phyloP scores from a whole-genome alignment of 1,140 invertebrate genomes.

The Mactra quadrangularis region DNA sequence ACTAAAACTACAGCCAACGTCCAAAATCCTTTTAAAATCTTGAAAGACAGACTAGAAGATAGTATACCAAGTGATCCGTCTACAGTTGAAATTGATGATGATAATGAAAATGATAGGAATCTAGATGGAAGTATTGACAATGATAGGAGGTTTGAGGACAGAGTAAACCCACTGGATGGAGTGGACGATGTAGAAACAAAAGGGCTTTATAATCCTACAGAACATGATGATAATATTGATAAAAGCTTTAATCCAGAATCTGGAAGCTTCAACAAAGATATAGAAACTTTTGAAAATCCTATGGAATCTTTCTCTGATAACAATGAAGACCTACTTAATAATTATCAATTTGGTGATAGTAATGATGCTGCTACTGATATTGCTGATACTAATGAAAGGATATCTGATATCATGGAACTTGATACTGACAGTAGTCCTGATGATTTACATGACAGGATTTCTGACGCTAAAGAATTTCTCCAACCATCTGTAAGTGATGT shows the following conservation, averaged over 20 bases:
- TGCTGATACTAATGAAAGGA: too few species aligned
- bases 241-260: neutral
- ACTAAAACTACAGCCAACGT: too few species aligned
- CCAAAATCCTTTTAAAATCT: too few species aligned
- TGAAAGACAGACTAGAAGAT: neutral
- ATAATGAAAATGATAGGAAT: neutral
- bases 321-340: too few species aligned
- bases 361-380: too few species aligned
- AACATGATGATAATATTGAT: conserved; percentile 3
- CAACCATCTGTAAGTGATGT: too few species aligned
- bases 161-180: neutral
- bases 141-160: neutral
- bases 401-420: too few species aligned
- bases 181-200: neutral
- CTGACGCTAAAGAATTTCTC: neutral
- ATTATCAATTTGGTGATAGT: too few species aligned
- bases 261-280: neutral
- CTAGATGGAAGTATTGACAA: neutral
- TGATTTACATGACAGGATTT: neutral
- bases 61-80: neutral
- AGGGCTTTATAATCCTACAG: neutral
- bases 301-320: too few species aligned
- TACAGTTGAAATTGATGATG: neutral
- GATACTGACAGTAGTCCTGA: too few species aligned
- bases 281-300: neutral